Evolutionary conservation across 1,140 invertebrate species (phyloP).

Genomic region (Euschistus heros): DNA sequence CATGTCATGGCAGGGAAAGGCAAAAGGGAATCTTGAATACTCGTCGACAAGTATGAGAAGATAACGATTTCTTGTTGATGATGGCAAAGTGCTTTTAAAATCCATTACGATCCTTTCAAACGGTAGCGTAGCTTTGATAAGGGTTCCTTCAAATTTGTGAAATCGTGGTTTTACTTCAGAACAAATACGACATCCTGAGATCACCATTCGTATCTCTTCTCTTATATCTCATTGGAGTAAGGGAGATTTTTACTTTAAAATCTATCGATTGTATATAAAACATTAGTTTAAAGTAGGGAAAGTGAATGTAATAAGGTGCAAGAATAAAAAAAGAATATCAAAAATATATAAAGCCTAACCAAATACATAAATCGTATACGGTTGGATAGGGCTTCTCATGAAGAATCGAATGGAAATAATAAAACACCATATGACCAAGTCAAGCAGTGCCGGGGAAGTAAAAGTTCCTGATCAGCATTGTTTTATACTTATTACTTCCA

Average conservation of each 20-base stretch:
- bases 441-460: too few species aligned
- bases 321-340: too few species aligned
- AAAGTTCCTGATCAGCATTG: too few species aligned
- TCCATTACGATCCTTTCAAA: slow-evolving; percentile 30
- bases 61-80: slow-evolving; percentile 29
- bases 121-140: slow-evolving; percentile 30
- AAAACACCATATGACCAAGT: too few species aligned
- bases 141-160: slow-evolving; percentile 2
- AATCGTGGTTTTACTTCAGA: too few species aligned
- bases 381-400: too few species aligned
- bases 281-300: too few species aligned
- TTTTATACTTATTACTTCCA: too few species aligned
- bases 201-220: not conserved
- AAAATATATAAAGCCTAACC: not conserved
- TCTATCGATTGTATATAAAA: not conserved
- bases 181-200: not conserved
- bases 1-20: slow-evolving; percentile 29
- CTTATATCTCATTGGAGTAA: not conserved
- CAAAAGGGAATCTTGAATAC: slow-evolving; percentile 32
- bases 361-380: not conserved
- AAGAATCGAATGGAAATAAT: too few species aligned
- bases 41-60: slow-evolving; percentile 31
- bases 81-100: slow-evolving; percentile 31
- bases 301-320: too few species aligned
- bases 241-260: not conserved